phyloP scores from a whole-genome alignment of 2,888 invertebrate species.

The Sthenelais limicola region DNA sequence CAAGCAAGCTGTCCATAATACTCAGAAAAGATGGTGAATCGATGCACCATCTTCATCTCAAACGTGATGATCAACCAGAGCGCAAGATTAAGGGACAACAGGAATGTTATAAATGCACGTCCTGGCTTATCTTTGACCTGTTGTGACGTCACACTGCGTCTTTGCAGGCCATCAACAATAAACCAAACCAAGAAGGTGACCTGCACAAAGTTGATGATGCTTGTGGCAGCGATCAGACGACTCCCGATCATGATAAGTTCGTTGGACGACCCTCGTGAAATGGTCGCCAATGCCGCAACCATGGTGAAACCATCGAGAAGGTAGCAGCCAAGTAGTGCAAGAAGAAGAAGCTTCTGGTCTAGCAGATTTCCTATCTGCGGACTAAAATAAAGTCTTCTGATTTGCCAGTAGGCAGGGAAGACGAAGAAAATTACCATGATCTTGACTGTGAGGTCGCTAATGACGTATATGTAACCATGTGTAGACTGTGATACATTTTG shows the following conservation, averaged over 20 bases:
- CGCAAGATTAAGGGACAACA: constrained; percentile 76
- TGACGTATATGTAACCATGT: constrained; percentile 45
- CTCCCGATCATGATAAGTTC: not conserved
- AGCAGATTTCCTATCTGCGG: not conserved
- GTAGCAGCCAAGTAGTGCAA: constrained; percentile 15
- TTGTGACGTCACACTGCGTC: constrained; percentile 50
- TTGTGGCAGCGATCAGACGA: not conserved
- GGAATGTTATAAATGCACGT: constrained; percentile 73
- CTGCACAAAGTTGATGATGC: constrained; percentile 21
- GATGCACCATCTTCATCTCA: constrained; percentile 72
- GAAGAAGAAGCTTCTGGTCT: constrained; percentile 20
- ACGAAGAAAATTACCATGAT: not conserved
- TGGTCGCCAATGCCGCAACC: not conserved
- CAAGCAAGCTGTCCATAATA: constrained; percentile 79
- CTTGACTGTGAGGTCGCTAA: constrained; percentile 24
- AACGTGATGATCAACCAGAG: constrained; percentile 76
- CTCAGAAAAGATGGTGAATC: constrained; percentile 76
- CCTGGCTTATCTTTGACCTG: constrained; percentile 44
- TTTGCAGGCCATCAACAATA: constrained; percentile 64
- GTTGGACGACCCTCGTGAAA: not conserved
- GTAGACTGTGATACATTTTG: constrained; percentile 48
- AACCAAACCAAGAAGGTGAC: constrained; percentile 61
- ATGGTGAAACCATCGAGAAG: constrained; percentile 9
- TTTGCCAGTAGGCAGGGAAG: constrained; percentile 14
- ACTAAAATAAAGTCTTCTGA: not conserved